These are phyloP conservation scores for Coleophora flavipennella DNA, from an alignment of 2,888 invertebrate species.

Conservation along the genomic window DNA sequence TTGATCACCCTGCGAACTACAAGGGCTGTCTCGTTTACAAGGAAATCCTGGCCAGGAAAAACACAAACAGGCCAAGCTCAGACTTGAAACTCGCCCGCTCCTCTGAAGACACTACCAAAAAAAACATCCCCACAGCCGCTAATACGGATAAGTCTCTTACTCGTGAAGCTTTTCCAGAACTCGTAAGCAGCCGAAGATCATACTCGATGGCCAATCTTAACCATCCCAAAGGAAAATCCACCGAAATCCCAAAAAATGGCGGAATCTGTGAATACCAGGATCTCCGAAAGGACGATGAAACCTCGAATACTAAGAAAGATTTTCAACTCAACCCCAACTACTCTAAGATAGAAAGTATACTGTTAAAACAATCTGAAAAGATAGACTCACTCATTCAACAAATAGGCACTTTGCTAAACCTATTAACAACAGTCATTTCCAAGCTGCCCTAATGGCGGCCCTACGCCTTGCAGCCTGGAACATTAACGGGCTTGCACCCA, in stretches of 20 bases:
- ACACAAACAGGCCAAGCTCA: background rate
- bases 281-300: background rate
- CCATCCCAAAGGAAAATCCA: background rate
- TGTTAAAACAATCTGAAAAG: slow-evolving; percentile 7
- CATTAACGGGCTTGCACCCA: slow-evolving; percentile 17
- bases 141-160: background rate
- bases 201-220: background rate
- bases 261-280: too few relatives aligned
- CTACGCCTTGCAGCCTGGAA: slow-evolving; percentile 18
- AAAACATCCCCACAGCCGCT: background rate
- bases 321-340: background rate
- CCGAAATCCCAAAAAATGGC: too few relatives aligned
- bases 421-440: background rate
- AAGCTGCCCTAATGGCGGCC: background rate
- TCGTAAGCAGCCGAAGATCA: background rate
- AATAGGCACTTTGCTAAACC: slow-evolving; percentile 4
- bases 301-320: background rate
- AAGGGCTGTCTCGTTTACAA: slow-evolving; percentile 13
- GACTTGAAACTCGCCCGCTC: background rate
- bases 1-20: slow-evolving; percentile 12
- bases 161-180: background rate
- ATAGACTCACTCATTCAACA: slow-evolving; percentile 8
- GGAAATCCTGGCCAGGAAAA: slow-evolving; percentile 8
- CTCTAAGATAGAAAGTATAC: slow-evolving; percentile 3
- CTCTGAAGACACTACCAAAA: background rate